phyloP scores from a whole-genome alignment of 2,113 vertebrate genomes.

The Peucedramus taeniatus region DNA sequence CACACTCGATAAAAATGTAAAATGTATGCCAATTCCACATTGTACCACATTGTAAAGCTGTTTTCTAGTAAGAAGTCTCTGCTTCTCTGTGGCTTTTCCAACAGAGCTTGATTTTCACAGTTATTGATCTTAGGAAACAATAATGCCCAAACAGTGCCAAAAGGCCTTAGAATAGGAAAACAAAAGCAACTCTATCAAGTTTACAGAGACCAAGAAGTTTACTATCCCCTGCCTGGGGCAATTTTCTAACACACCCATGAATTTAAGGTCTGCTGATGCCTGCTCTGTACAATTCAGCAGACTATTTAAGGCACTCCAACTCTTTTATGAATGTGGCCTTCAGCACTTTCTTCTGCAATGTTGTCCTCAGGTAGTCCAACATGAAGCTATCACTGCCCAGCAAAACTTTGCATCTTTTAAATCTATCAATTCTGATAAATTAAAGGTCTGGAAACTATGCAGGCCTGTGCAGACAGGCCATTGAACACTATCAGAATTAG shows the following conservation, averaged over 20 bases:
- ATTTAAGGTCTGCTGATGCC: not conserved
- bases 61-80: not conserved
- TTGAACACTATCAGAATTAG: not conserved
- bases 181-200: not conserved
- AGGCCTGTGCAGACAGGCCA: not conserved
- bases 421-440: not conserved
- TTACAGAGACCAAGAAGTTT: not conserved
- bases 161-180: not conserved
- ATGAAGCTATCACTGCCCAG: not conserved
- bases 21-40: conserved; percentile 36
- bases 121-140: not conserved
- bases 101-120: not conserved
- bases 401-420: not conserved
- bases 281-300: not conserved
- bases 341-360: not conserved
- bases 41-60: conserved; percentile 32
- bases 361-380: not conserved
- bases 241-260: not conserved
- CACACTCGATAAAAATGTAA: conserved; percentile 57
- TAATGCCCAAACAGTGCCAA: not conserved
- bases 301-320: not conserved
- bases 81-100: not conserved
- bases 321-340: not conserved
- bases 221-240: not conserved
- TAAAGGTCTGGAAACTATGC: not conserved